These are phyloP conservation scores for Drosophila affinis DNA, from an alignment of 2,888 invertebrate genomes.

Conservation along the genomic window DNA sequence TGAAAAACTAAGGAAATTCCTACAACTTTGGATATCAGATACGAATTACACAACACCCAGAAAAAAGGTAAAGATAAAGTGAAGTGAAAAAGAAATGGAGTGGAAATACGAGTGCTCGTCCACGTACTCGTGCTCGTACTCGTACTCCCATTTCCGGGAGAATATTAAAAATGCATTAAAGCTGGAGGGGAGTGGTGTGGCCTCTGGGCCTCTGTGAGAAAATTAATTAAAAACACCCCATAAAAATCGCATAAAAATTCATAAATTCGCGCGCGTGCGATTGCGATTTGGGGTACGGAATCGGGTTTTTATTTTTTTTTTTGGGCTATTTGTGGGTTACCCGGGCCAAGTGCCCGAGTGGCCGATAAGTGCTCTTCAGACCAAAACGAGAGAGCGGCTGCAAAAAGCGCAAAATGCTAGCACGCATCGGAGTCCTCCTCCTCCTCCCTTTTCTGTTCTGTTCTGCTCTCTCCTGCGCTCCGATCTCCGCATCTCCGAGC, in stretches of 20 bases:
- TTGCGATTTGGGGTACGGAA: conserved; percentile 28
- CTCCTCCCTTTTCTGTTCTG: conserved; percentile 1
- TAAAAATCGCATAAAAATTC: conserved; percentile 52
- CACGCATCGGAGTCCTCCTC: conserved; percentile 39
- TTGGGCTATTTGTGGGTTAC: conserved; percentile 1
- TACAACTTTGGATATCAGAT: not conserved
- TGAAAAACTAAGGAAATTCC: not conserved
- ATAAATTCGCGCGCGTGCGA: conserved; percentile 63
- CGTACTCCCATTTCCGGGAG: conserved; percentile 11
- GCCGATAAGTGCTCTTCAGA: conserved; percentile 40
- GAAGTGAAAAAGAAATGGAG: conserved; percentile 19
- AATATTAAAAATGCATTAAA: conserved; percentile 39
- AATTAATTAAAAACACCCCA: conserved; percentile 49
- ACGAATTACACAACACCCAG: not conserved
- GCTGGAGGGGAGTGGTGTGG: conserved; percentile 2
- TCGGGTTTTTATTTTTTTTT: not conserved
- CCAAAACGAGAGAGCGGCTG: conserved; percentile 65
- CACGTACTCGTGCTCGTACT: not conserved
- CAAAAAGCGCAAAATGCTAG: conserved; percentile 69
- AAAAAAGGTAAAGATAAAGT: conserved; percentile 29
- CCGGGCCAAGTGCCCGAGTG: conserved; percentile 35
- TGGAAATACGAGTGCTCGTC: conserved; percentile 6
- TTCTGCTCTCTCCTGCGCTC: not conserved
- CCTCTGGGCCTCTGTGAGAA: conserved; percentile 1
- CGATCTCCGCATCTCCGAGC: conserved; percentile 6